phyloP scores from a whole-genome alignment of 2,888 invertebrate genomes.

The Amitus sp. region DNA sequence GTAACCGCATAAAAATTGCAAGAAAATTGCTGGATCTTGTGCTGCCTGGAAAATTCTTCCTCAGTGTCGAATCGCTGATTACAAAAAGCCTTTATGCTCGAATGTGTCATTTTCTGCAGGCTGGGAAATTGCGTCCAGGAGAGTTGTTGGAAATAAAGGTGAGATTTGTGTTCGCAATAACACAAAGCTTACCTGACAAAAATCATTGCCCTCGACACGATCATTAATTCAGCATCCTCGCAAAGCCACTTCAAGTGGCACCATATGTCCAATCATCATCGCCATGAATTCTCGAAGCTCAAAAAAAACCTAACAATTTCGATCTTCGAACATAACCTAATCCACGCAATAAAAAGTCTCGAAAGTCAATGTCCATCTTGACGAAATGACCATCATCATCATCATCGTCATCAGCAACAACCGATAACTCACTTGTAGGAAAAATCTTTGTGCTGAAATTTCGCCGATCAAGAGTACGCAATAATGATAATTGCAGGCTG shows the following conservation, averaged over 20 bases:
- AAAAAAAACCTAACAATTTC: no score
- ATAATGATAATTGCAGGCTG: constrained; percentile 32
- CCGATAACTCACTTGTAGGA: constrained; percentile 9
- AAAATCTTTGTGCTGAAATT: constrained; percentile 7
- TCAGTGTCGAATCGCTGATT: not conserved
- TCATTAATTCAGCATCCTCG: constrained; percentile 32
- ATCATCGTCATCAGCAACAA: constrained; percentile 21
- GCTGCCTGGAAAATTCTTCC: not conserved
- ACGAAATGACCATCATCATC: constrained; percentile 4
- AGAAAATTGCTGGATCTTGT: no score
- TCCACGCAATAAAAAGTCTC: no score
- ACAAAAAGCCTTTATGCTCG: constrained; percentile 29
- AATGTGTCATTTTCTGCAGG: constrained; percentile 69
- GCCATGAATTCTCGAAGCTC: no score
- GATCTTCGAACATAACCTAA: no score
- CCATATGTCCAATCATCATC: no score
- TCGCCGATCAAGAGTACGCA: constrained; percentile 23
- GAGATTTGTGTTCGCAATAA: constrained; percentile 72
- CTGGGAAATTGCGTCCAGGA: constrained; percentile 81
- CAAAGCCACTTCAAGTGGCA: constrained; percentile 22
- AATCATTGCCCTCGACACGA: constrained; percentile 45
- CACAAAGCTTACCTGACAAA: constrained; percentile 67
- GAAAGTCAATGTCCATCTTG: no score
- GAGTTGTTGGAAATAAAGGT: constrained; percentile 82
- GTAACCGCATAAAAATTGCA: no score